A percentile compares a stretch with the other conserved stretches of the same genome.
Evolutionary conservation across 2,113 vertebrate genomes (phyloP).

Genomic region (Aix galericulata): DNA sequence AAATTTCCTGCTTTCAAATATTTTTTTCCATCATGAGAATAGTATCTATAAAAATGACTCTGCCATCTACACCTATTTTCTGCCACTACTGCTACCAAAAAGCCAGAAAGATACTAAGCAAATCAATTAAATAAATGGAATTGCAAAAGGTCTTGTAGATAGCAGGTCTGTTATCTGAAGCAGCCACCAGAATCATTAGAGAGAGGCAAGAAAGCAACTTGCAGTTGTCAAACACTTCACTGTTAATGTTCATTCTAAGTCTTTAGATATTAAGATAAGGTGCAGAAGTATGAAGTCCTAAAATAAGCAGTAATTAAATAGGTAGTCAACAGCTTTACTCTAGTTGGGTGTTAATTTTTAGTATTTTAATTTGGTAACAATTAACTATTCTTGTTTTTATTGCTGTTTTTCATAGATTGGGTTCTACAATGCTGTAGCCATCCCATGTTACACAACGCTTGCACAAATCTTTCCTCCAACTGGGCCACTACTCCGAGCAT

Average conservation of each 20-base stretch:
- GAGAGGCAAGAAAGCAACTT: not conserved
- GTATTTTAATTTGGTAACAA: not conserved
- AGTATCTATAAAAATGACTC: not conserved
- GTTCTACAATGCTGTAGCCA: constrained; percentile 96
- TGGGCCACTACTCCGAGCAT: constrained; percentile 86
- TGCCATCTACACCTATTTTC: not conserved
- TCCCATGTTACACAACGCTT: constrained; percentile 95
- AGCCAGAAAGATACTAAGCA: not conserved
- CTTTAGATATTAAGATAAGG: not conserved
- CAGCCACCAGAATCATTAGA: not conserved
- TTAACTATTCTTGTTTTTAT: not conserved
- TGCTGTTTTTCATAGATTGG: constrained; percentile 81
- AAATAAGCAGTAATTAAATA: not conserved
- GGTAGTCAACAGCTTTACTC: not conserved
- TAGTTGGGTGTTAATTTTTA: not conserved
- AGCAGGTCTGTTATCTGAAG: not conserved
- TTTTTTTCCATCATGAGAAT: not conserved
- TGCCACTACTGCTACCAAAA: not conserved
- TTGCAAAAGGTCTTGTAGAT: not conserved
- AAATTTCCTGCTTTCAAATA: not conserved
- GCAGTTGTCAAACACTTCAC: not conserved
- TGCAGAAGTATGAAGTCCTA: not conserved
- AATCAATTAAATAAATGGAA: not conserved
- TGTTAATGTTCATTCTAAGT: not conserved
- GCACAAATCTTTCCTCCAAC: constrained; percentile 91